Evolutionary conservation across 2,797 vertebrate genomes (phyloP).

Genomic region (Agapornis canus): DNA sequence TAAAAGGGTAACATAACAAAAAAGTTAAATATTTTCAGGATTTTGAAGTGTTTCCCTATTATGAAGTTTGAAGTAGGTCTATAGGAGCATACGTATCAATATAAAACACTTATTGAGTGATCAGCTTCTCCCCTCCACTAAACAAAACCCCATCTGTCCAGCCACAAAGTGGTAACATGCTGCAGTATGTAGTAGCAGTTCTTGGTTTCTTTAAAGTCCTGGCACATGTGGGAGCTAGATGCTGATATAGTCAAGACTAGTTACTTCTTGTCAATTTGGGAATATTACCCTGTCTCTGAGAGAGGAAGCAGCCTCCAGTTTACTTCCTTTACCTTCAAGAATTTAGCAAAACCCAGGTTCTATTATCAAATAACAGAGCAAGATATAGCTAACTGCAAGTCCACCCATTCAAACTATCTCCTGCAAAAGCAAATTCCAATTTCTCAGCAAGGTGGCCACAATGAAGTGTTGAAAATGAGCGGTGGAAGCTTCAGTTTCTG

Average conservation of each 20-base stretch:
- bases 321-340: background rate
- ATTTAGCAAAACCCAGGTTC: background rate
- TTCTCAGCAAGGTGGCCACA: background rate
- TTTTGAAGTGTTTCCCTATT: background rate
- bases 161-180: background rate
- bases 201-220: background rate
- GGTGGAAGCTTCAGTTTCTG: background rate
- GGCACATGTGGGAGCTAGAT: background rate
- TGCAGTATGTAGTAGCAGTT: background rate
- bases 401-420: fast-evolving
- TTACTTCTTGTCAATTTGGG: background rate
- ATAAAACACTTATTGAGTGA: background rate
- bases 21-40: background rate
- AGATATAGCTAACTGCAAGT: background rate
- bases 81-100: background rate
- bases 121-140: background rate
- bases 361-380: background rate
- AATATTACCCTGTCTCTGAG: background rate
- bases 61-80: background rate
- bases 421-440: background rate
- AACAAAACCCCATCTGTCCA: background rate
- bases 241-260: background rate
- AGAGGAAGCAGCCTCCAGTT: background rate
- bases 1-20: background rate
- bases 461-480: background rate